Evolutionary conservation across 30 jellyfish, hydroid and myxozoan genomes (phyloP), one percentile per base, ranked within the genome.

Genomic region (Morbakka virulenta): DNA sequence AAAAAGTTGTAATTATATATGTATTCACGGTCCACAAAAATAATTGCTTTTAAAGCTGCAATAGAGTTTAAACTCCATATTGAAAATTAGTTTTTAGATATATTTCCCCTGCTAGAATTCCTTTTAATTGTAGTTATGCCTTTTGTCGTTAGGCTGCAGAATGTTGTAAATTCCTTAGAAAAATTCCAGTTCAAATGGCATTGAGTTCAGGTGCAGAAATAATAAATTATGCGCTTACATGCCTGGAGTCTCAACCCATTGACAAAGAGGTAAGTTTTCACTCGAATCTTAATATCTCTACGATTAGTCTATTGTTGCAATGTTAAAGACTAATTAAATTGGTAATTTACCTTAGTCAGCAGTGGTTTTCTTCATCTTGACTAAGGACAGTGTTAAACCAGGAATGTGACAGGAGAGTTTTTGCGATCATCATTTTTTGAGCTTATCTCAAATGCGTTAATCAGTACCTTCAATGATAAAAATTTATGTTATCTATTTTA

Each of bases 131-230:
- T 9, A 41, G 57, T 41, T 41, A 17, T 41, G 57, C 57, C 17
- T 17, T 41, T 41, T 41, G 57, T 41, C 9, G 57, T 41, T 41
- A 91, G 98, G 68, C 79, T 28, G 80, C 67, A 48, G 98, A 84
- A 72, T 66, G 94, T 53, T 84, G 98, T 63, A 62, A 68, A 35
- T 77, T 84, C 26, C 69, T 91, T 27, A 87, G 95, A 26, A 31
- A 88, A n/a, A 12, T 91, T 24, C 80, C 85, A 34, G 50, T 67
- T 22, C 35, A 62, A 28, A 47, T 53, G 53, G 95, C 95, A 12
- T 51, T 83, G 2, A 69, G 64, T 2, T 50, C 71, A 3, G 83
- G 82, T 2, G 70, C 62, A 32, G 29, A 33, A 28, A 62, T 83
- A 22, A 47, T 63, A 64, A 47, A 50, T 28, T 83, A 85, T 83